Conservation (phyloP, 37 sponge, comb jelly and placozoan genomes). For the Bolinopsis microptera region DNA sequence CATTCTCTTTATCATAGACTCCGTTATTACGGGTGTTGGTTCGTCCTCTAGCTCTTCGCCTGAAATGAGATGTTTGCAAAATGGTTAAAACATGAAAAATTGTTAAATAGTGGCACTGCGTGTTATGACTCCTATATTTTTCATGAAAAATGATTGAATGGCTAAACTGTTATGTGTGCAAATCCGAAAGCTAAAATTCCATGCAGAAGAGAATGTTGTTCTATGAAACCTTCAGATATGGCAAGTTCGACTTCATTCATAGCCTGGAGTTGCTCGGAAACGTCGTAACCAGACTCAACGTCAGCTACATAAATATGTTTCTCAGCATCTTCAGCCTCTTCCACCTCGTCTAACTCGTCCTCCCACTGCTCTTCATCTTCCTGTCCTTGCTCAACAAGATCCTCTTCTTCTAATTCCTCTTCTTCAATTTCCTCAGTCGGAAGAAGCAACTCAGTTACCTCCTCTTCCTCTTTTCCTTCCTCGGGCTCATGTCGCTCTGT, state of each 20-base stretch:
- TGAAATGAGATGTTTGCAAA: not conserved
- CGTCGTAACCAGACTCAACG: conserved; percentile 5
- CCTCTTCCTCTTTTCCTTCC: too few relatives aligned
- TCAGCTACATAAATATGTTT: conserved; percentile 15
- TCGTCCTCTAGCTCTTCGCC: conserved; percentile 29
- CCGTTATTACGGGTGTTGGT: not conserved
- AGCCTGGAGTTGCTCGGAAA: not conserved
- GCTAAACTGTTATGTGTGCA: too few relatives aligned
- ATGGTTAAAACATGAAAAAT: too few relatives aligned
- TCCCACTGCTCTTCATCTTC: not conserved
- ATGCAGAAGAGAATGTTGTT: not conserved
- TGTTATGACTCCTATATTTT: too few relatives aligned
- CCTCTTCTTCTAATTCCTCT: not conserved
- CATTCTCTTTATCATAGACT: conserved; percentile 33
- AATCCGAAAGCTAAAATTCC: not conserved
- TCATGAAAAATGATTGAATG: too few relatives aligned
- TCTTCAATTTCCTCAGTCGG: not conserved
- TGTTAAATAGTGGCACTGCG: too few relatives aligned
- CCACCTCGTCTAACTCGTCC: not conserved
- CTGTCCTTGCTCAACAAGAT: not conserved
- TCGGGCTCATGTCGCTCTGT: too few relatives aligned
- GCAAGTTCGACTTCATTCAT: conserved; percentile 50
- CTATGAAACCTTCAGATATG: conserved; percentile 35
- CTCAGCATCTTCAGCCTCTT: not conserved
- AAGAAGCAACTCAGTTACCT: too few relatives aligned